Evolutionary conservation across 2,797 vertebrate genomes (phyloP), one percentile per base, ranked within the genome.

Genomic region (Mus minutoides): DNA sequence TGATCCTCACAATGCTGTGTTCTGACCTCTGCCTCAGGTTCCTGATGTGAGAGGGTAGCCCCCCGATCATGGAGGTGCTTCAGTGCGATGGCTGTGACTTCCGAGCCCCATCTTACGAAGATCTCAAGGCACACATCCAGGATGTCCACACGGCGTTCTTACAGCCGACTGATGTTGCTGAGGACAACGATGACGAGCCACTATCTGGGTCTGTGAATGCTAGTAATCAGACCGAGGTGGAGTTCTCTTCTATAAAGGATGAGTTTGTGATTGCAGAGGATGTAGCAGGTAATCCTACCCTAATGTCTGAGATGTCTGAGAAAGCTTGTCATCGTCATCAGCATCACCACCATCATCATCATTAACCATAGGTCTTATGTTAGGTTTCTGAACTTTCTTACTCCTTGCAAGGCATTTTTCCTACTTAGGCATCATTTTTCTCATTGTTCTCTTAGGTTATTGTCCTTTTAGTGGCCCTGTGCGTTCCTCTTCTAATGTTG

Each of bases 21-120:
- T 96, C 96, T 97, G 82, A 80, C 89, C 95, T 52, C 83, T 88
- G 94, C 88, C 97, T 99, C 99, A 98, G 98, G 99, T 99, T 99
- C 99, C 99, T 99, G 98, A 99, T 99, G 99, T 99, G 99, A 99
- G 99, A 99, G 98, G 98, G 97, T 98, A 99, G 98, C 82, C 96
- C 96, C 98, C 98, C 95, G 98, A 99, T 97, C 98, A 99, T 99
- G 99, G 99, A 99, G 99, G 99, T 99, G 98, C 98, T 99, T 97
- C 99, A 99, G 98, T 99, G 99, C 96, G 99, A 99, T 98, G 99
- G 99, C 98, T 99, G 99, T 97, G 99, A 99, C 98, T 99, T 99
- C 98, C 99, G 99, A 97, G 99, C 99, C 79, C 99, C 99, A 75
- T 99, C 99, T 84, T 99, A 99, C 0, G 99, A 99, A 97, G 99